These are phyloP conservation scores for Neotoxoptera formosana DNA, from an alignment of 1,140 invertebrate species.

Conservation along the genomic window DNA sequence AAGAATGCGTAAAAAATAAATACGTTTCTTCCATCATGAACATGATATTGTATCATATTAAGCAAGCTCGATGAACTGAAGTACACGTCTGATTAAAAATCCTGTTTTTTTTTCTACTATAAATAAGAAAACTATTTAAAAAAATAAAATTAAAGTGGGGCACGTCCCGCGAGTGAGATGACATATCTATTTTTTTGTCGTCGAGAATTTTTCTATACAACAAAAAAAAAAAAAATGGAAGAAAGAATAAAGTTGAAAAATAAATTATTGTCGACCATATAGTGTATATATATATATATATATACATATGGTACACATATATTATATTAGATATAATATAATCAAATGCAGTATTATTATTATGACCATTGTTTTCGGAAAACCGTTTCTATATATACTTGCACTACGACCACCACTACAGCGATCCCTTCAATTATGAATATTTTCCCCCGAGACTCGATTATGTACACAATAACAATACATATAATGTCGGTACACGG, in stretches of 20 bases:
- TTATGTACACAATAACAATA: background rate
- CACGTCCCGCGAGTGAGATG: background rate
- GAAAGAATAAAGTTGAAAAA: background rate
- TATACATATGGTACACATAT: no score
- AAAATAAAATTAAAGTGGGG: conserved; percentile 5
- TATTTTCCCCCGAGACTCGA: background rate
- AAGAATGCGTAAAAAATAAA: background rate
- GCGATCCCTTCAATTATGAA: background rate
- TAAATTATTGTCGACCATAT: background rate
- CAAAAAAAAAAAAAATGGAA: background rate
- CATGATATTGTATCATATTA: background rate
- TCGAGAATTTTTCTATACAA: background rate
- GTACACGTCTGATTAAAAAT: background rate
- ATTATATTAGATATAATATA: conserved; percentile 13
- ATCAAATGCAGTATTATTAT: background rate
- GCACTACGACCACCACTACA: background rate
- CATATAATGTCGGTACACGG: background rate
- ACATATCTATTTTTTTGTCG: background rate
- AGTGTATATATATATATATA: no score
- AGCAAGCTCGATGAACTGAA: background rate
- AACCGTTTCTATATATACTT: conserved; percentile 9
- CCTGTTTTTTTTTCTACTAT: background rate
- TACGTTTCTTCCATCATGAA: background rate
- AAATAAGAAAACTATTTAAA: background rate
- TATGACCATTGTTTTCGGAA: background rate